Conservation (phyloP, 2,797 vertebrate genomes). For the Aselliscus stoliczkanus region DNA sequence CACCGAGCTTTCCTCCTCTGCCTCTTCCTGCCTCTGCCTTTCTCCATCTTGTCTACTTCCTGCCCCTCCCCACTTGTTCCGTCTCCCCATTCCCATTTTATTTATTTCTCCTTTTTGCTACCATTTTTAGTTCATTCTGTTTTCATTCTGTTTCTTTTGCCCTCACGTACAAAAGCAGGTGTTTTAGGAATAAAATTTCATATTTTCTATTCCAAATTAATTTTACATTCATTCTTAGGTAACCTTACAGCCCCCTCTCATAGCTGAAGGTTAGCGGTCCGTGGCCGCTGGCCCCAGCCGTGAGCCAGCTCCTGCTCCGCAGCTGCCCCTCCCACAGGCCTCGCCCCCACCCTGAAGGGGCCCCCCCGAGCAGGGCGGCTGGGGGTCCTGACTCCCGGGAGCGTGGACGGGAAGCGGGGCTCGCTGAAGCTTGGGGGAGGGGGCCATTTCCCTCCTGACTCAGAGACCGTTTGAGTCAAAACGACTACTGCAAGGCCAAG, state of each 20-base stretch:
- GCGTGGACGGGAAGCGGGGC: neutral
- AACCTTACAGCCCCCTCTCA: neutral
- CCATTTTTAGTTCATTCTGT: neutral
- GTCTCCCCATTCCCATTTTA: neutral
- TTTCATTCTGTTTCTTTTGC: constrained; percentile 8
- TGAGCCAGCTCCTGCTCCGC: neutral
- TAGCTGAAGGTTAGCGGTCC: neutral
- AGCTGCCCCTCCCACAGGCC: neutral
- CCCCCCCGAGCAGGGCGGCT: neutral
- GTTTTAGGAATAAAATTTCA: neutral
- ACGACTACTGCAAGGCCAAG: neutral
- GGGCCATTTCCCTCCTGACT: neutral
- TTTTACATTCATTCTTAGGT: neutral
- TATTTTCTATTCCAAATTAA: neutral
- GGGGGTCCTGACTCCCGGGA: neutral
- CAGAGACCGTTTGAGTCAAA: neutral
- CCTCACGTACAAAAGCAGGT: neutral
- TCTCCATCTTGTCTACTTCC: neutral
- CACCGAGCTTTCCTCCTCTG: neutral
- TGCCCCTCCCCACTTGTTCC: neutral
- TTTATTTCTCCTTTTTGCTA: neutral
- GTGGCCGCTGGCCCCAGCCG: neutral
- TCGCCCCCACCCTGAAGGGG: neutral
- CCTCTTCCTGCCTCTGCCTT: neutral
- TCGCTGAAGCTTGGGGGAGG: neutral